Percentiles rank a stretch among this genome's conserved stretches.
Evolutionary conservation across 2,113 vertebrate genomes (phyloP).

Genomic region (Callaeas wilsoni): DNA sequence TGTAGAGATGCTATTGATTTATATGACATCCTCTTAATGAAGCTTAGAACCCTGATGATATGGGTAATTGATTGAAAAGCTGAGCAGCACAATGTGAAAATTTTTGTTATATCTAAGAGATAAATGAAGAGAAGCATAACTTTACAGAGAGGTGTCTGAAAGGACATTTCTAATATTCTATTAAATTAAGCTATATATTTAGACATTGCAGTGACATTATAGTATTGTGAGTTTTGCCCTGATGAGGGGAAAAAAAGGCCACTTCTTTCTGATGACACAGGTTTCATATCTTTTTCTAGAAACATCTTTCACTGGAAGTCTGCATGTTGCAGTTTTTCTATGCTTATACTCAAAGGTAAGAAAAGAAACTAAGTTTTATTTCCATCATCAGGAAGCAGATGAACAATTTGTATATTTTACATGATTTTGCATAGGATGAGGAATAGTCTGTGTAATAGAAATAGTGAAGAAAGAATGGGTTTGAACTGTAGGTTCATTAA

Average conservation of each 20-base stretch:
- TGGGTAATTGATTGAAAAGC: background rate
- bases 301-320: slow-evolving; percentile 96
- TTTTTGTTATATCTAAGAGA: background rate
- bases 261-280: background rate
- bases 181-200: background rate
- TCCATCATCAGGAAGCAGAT: background rate
- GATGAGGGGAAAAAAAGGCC: background rate
- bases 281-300: slow-evolving; percentile 75
- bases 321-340: slow-evolving; percentile 99
- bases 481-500: background rate
- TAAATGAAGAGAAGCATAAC: background rate
- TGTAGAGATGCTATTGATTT: background rate
- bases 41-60: background rate
- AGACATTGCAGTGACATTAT: background rate
- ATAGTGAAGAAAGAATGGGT: background rate
- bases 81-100: background rate
- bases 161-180: background rate
- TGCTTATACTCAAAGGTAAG: slow-evolving; percentile 96
- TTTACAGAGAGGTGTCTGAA: background rate
- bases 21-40: background rate
- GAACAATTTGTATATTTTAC: background rate
- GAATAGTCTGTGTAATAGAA: background rate
- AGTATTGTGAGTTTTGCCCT: background rate
- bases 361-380: background rate
- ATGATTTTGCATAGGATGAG: background rate